Percentiles rank a stretch among this genome's conserved stretches.
Evolutionary conservation across 1,140 invertebrate species (phyloP).

Genomic region (Coptotermes formosanus): DNA sequence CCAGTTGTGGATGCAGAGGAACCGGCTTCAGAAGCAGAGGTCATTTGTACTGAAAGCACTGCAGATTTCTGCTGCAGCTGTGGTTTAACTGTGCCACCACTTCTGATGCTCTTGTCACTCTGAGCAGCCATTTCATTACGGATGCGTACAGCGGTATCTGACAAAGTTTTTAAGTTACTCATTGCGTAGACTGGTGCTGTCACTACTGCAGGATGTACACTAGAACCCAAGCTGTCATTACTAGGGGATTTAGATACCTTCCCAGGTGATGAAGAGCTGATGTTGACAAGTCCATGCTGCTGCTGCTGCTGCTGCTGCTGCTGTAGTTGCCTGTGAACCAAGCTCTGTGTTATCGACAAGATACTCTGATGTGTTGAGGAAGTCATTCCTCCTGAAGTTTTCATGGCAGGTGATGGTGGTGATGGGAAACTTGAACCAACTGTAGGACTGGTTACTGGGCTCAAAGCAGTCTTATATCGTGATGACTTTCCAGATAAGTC

Average conservation of each 20-base stretch:
- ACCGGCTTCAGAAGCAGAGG: neutral
- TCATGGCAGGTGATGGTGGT: conserved; percentile 1
- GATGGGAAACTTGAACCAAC: conserved; percentile 27
- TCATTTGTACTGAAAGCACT: neutral
- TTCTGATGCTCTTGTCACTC: neutral
- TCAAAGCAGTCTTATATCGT: conserved; percentile 30
- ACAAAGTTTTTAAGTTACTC: conserved; percentile 41
- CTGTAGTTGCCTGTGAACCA: conserved; percentile 37
- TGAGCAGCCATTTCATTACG: conserved; percentile 34
- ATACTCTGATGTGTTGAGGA: conserved; percentile 36
- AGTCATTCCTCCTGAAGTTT: neutral
- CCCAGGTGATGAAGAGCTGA: neutral
- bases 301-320: conserved; percentile 19
- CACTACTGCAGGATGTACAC: conserved; percentile 34
- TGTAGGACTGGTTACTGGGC: conserved; percentile 34
- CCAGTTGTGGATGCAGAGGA: neutral
- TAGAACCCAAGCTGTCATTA: conserved; percentile 22
- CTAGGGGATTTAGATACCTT: neutral
- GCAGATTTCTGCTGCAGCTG: neutral
- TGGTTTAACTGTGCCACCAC: neutral
- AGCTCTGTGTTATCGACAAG: conserved; percentile 42
- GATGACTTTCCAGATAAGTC: conserved; percentile 43
- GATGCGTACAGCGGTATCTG: conserved; percentile 41
- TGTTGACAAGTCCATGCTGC: conserved; percentile 33
- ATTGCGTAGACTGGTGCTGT: conserved; percentile 37